A percentile compares a stretch with the other conserved stretches of the same genome.
Conservation (phyloP, 1,140 invertebrate genomes). For the Zaprionus lachaisei region DNA sequence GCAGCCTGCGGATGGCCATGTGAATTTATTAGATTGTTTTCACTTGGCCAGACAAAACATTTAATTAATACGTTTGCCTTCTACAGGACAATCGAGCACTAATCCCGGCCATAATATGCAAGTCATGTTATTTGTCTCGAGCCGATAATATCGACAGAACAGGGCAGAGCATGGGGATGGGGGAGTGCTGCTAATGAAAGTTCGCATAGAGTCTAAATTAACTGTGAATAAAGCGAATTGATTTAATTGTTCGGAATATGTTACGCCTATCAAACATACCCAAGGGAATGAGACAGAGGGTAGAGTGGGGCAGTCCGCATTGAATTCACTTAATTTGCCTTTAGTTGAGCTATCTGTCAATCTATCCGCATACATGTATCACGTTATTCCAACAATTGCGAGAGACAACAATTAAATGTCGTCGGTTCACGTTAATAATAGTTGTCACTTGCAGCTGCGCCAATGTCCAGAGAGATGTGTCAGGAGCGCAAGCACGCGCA, state of each 20-base stretch:
- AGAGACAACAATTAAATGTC: constrained; percentile 53
- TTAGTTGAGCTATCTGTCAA: neutral
- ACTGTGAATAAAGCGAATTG: neutral
- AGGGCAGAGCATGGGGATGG: neutral
- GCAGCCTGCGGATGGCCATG: neutral
- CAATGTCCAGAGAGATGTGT: constrained; percentile 28
- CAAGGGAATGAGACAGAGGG: neutral
- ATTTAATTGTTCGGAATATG: neutral
- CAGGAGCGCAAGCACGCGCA: neutral
- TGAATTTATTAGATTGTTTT: constrained; percentile 53
- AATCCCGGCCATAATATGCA: constrained; percentile 40
- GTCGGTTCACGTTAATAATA: constrained; percentile 61
- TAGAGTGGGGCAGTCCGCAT: neutral
- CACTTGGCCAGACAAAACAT: constrained; percentile 29
- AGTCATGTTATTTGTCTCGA: constrained; percentile 69
- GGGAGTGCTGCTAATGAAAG: neutral
- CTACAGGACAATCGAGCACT: constrained; percentile 38
- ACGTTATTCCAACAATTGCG: neutral
- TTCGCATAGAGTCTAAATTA: neutral
- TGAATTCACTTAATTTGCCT: neutral
- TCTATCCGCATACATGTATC: neutral
- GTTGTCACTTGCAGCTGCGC: constrained; percentile 70
- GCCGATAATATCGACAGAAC: neutral
- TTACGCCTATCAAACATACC: neutral
- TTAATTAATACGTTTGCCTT: constrained; percentile 37